Conservation (phyloP, 2,113 vertebrate species). For the Alexandromys fortis region DNA sequence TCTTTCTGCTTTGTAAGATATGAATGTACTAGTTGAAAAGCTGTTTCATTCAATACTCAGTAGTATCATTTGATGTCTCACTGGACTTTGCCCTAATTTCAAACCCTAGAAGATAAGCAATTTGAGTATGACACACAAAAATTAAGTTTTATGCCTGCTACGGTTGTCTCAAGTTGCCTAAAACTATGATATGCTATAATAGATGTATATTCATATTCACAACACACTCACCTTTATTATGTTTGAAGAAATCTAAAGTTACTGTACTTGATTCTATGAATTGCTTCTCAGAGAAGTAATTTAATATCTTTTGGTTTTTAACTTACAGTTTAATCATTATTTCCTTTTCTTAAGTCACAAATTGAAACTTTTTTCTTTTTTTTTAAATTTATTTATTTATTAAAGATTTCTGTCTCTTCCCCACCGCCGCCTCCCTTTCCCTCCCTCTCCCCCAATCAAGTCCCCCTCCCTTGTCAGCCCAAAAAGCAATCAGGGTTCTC, state of each 20-base stretch:
- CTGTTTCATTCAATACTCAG: background rate
- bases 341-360: slow-evolving; percentile 24
- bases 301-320: slow-evolving; percentile 1
- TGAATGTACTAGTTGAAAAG: background rate
- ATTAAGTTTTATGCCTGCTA: background rate
- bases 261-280: background rate
- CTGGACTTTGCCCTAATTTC: background rate
- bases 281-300: background rate
- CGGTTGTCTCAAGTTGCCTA: background rate
- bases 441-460: no score
- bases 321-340: background rate
- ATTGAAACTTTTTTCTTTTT: background rate
- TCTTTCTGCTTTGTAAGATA: background rate
- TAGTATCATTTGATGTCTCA: background rate
- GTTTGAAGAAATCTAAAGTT: background rate
- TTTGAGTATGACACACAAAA: background rate
- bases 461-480: no score
- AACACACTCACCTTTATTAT: background rate
- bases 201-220: slow-evolving; percentile 2
- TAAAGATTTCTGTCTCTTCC: no score
- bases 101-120: background rate
- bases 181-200: background rate
- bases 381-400: no score
- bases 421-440: no score
- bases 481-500: no score